Base-by-base conservation (phyloP, 2,797 vertebrate species). In the Aphelocoma californica region DNA sequence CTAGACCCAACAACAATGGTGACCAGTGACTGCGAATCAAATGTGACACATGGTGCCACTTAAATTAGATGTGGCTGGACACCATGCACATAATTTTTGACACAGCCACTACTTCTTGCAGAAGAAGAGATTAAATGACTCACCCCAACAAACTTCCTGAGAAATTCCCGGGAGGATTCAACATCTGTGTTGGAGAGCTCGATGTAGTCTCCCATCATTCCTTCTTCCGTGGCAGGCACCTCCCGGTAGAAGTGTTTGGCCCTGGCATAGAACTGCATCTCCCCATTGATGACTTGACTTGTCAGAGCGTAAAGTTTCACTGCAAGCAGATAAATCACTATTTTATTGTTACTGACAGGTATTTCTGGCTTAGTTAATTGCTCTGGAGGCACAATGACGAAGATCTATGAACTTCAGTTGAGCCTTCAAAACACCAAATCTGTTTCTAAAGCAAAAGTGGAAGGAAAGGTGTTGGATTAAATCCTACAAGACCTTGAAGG, bases 171-270 rank as follows among this genome's bases (percentile, higher is more conserved):
- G 93, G 99, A 99, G 31, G 98, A 98, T 85, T 99, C 98, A 71
- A 99, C 98, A 73, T 99, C 99, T 9, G 98, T 96, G 80, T 98
- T 97, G 58, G 98, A 98, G 69, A 99, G 98, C 87, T 99, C 99
- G 71, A 99, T 96, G 91, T 98, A 99, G 95, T 99, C 99, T 89
- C 99, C 99, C 99, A 99, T 98, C 99, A 99, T 99, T 81, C 99
- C 99, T 93, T 99, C 99, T 97, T 99, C 99, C 2, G 99, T 99
- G 29, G 99, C 98, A 5, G 98, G 98, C 38, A 99, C 98, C 66
- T 99, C 98, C 93, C 97, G 98, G 88, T 99, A 99, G 98, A 99
- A 99, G 95, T 98, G 97, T 95, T 99, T 99, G 54, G 99, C 98
- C 95, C 98, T 98, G 97, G 99, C 98, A 95, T 99, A 99, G 97